phyloP scores from a whole-genome alignment of 1,140 invertebrate species.

The Fopius arisanus region DNA sequence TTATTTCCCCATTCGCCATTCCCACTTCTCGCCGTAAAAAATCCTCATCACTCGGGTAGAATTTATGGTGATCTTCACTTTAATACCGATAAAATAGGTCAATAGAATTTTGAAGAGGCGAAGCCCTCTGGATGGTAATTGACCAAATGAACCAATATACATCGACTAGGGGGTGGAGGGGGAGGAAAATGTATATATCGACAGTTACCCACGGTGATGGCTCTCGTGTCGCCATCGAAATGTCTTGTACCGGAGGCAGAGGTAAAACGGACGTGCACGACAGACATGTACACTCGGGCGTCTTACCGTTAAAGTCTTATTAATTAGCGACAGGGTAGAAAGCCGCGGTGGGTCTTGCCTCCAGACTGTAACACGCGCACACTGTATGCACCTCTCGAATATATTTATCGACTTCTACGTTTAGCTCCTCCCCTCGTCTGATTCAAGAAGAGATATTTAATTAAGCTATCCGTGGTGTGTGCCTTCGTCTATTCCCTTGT shows the following conservation, averaged over 20 bases:
- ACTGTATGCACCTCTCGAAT: background rate
- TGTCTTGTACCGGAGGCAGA: conserved; percentile 1
- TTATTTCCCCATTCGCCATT: background rate
- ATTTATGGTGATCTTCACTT: too few relatives aligned
- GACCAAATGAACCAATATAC: too few relatives aligned
- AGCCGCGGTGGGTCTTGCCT: conserved; percentile 33
- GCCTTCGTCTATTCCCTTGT: conserved; percentile 13
- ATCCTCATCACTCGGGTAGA: too few relatives aligned
- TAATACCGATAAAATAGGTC: too few relatives aligned
- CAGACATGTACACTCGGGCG: conserved; percentile 31
- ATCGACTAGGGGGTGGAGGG: too few relatives aligned
- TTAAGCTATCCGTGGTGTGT: conserved; percentile 39
- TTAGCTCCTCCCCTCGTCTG: conserved; percentile 5
- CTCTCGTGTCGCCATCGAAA: conserved; percentile 8
- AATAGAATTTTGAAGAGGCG: too few relatives aligned
- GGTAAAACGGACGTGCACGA: conserved; percentile 25
- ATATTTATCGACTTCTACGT: conserved; percentile 12
- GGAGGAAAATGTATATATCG: too few relatives aligned
- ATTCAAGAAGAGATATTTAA: conserved; percentile 39
- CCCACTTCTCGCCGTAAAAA: too few relatives aligned
- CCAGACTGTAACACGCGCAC: conserved; percentile 31
- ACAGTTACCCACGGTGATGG: background rate
- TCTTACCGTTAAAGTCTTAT: conserved; percentile 42
- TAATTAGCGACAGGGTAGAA: conserved; percentile 39
- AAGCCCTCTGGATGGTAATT: too few relatives aligned